Base-by-base conservation (phyloP, 2,113 vertebrate genomes). In the Aspidoscelis tigris region DNA sequence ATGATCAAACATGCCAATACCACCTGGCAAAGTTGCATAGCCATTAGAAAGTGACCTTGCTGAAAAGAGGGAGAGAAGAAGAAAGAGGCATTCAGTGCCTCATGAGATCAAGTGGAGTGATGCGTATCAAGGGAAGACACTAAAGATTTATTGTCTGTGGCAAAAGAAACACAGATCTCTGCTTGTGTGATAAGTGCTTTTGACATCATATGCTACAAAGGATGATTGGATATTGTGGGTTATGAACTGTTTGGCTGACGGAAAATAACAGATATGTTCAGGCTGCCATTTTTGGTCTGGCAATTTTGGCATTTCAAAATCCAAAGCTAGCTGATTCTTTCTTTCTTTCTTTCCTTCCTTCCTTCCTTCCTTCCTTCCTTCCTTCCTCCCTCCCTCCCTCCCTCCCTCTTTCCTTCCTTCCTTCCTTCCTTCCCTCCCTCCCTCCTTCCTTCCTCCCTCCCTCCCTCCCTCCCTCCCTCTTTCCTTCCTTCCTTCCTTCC, bases 91-190 rank as follows among this genome's bases (percentile, higher is more conserved):
- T 84, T 78, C 5, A 53, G 44, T 88, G 90, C 90, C 94, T 96
- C 95, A 85, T 90, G 95, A 96, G 95, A 96, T 88, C 94, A 93
- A 87, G 90, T 92, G 93, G 95, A 96, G 88, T 91, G 95, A 96
- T 93, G 95, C 93, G 47, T 95, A 92, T 94, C 95, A 92, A 84
- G 93, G 93, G 92, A 89, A 94, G 95, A 95, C 94, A 96, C 95
- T 96, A 93, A 96, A 96, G 96, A 96, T 97, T 96, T 96, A 96
- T 96, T 95, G 94, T 96, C 94, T 96, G 94, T 96, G 95, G 95
- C 95, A 96, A 97, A 96, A 94, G 95, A 96, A 96, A 96, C 95
- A 95, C 90, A 95, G 93, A 93, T 96, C 94, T 96, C 92, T 89
- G 89, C 92, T 93, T 93, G 80, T 90, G 83, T 89, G 86, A 83